Base-by-base conservation (phyloP, 2,113 vertebrate species). In the Oxyruncus cristatus region DNA sequence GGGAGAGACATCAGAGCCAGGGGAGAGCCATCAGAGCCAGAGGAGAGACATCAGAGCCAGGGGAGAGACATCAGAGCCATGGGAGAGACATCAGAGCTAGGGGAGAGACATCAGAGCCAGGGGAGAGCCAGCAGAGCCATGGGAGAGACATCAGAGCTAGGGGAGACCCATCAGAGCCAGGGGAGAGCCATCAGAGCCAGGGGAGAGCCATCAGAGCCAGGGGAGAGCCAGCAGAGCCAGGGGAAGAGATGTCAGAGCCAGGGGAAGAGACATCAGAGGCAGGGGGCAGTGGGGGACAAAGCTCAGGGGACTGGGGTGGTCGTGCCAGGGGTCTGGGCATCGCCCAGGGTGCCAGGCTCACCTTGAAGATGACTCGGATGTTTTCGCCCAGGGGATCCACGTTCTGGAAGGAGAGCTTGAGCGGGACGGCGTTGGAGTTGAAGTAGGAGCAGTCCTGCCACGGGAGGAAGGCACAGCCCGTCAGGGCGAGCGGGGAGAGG, bases 331-430 rank as follows among this genome's bases (percentile, higher is more conserved):
- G 3, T 17, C 2, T 21, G 77, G 19, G 39, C 39, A 4, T 2
- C 2, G 1, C 68, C 77, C 17, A 11, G 9, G 52, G 35, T 0
- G 1, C 50, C 37, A 1, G 37, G 59, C 94, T 96, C 88, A 99
- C 99, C 99, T 99, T 99, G 97, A 99, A 99, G 96, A 99, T 99
- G 97, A 99, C 98, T 1, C 97, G 98, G 97, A 99, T 97, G 94
- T 99, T 98, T 96, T 99, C 99, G 20, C 99, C 99, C 4, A 98
- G 96, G 1, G 98, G 98, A 89, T 99, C 99, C 26, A 98, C 97
- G 19, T 99, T 99, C 85, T 98, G 98, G 98, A 99, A 99, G 93
- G 98, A 98, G 8, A 99, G 99, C 97, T 99, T 99, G 62, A 99
- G 98, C 20, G 99, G 99, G 17, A 99, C 99, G 0, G 99, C 99